Percentiles rank a stretch among this genome's conserved stretches.
These are phyloP conservation scores for Tympanoctomys barrerae DNA, from an alignment of 2,797 vertebrate genomes.

Conservation along the genomic window DNA sequence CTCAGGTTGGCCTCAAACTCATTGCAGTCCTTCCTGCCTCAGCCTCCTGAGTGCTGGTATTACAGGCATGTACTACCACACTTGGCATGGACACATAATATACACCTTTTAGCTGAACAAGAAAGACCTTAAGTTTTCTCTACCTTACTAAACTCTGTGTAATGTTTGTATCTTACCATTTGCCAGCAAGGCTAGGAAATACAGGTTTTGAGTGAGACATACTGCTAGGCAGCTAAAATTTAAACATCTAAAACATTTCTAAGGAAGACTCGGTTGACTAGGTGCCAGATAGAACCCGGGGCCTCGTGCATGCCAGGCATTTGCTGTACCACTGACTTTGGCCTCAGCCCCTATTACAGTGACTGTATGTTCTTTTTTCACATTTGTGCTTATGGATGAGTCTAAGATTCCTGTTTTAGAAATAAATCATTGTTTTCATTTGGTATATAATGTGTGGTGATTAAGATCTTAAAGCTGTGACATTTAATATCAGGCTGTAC, in stretches of 20 bases:
- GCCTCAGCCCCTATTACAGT: background rate
- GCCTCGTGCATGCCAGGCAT: background rate
- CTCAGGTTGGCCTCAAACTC: background rate
- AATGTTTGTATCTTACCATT: background rate
- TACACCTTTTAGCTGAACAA: background rate
- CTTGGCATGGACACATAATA: background rate
- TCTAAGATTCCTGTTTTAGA: background rate
- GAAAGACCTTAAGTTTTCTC: background rate
- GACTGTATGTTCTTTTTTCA: background rate
- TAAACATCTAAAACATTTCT: conserved; percentile 44
- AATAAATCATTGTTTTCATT: conserved; percentile 40
- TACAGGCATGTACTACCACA: background rate
- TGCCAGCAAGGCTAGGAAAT: background rate
- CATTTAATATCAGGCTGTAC: conserved; percentile 50
- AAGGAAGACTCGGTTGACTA: background rate
- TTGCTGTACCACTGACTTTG: background rate
- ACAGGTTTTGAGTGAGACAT: background rate
- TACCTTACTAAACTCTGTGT: background rate
- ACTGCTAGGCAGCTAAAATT: background rate
- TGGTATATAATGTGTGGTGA: background rate
- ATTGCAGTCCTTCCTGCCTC: background rate
- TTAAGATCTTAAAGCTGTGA: conserved; percentile 27
- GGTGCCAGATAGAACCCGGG: background rate
- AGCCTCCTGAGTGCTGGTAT: background rate
- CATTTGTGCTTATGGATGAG: background rate